These are phyloP conservation scores for Rhinella marina DNA, from an alignment of 2,797 vertebrate genomes.

Conservation along the genomic window DNA sequence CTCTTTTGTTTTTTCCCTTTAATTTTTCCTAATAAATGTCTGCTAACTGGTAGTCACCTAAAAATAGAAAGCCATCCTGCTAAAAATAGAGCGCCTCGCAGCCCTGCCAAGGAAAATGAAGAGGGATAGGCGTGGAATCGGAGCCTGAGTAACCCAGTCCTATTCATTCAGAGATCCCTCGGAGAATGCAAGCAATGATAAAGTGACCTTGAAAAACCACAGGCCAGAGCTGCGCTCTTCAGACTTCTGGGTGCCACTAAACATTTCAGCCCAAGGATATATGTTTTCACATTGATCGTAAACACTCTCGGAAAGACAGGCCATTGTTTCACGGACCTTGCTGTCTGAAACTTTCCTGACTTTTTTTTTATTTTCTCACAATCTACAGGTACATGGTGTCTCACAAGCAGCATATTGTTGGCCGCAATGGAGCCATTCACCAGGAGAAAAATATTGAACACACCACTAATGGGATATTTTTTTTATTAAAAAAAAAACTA, in stretches of 20 bases:
- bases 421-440: conserved; percentile 11
- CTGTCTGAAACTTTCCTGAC: conserved; percentile 73
- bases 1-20: conserved; percentile 67
- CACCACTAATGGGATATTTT: conserved; percentile 6
- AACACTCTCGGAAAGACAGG: conserved; percentile 80
- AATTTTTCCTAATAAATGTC: conserved; percentile 87
- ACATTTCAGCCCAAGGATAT: conserved; percentile 85
- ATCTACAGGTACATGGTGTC: conserved; percentile 53
- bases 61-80: conserved; percentile 90
- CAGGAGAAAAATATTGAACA: background rate
- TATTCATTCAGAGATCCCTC: conserved; percentile 87
- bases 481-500: background rate
- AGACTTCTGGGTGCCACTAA: conserved; percentile 86
- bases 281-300: conserved; percentile 72
- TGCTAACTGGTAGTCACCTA: conserved; percentile 90
- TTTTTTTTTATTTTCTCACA: conserved; percentile 60
- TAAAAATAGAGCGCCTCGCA: conserved; percentile 93
- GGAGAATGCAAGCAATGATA: conserved; percentile 81
- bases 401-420: conserved; percentile 64
- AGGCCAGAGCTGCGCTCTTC: conserved; percentile 80
- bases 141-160: conserved; percentile 82
- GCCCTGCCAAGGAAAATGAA: conserved; percentile 91
- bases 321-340: conserved; percentile 77
- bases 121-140: conserved; percentile 91
- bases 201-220: conserved; percentile 82